These are phyloP conservation scores for Lepidochitona cinerea DNA, from an alignment of 2,888 invertebrate species.

Conservation along the genomic window DNA sequence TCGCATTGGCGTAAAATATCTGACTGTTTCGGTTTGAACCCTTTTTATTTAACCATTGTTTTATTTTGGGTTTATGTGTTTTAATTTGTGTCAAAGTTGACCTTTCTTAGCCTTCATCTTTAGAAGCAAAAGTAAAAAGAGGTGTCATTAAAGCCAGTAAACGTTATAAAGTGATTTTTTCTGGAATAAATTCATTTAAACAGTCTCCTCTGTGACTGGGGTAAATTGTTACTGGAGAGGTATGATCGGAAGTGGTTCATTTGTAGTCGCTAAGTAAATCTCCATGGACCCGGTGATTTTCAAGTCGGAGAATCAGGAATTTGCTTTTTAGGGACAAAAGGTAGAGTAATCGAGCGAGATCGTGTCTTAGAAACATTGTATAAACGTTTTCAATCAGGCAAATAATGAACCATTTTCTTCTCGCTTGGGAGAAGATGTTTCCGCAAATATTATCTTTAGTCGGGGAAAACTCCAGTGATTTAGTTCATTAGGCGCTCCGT, in stretches of 20 bases:
- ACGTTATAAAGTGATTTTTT: too few species aligned
- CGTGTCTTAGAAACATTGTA: neutral
- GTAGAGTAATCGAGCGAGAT: neutral
- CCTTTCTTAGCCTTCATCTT: too few species aligned
- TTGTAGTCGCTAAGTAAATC: neutral
- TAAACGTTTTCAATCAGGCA: slow-evolving; percentile 7
- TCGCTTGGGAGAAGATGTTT: neutral
- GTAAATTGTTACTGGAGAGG: neutral
- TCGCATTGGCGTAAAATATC: too few species aligned
- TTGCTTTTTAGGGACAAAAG: neutral
- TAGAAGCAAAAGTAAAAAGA: too few species aligned
- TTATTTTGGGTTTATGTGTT: too few species aligned
- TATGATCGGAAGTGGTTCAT: neutral
- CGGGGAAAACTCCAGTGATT: neutral
- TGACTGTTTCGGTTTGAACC: too few species aligned
- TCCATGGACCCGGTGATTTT: neutral
- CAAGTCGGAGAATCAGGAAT: neutral
- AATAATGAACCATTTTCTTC: neutral
- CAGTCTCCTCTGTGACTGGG: neutral
- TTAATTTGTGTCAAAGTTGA: too few species aligned
- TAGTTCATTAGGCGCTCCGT: neutral
- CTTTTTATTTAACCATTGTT: too few species aligned
- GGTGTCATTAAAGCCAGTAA: too few species aligned
- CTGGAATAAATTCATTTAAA: neutral
- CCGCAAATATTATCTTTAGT: neutral